Base-by-base conservation (phyloP, 2,113 vertebrate species). In the Axis porcinus region DNA sequence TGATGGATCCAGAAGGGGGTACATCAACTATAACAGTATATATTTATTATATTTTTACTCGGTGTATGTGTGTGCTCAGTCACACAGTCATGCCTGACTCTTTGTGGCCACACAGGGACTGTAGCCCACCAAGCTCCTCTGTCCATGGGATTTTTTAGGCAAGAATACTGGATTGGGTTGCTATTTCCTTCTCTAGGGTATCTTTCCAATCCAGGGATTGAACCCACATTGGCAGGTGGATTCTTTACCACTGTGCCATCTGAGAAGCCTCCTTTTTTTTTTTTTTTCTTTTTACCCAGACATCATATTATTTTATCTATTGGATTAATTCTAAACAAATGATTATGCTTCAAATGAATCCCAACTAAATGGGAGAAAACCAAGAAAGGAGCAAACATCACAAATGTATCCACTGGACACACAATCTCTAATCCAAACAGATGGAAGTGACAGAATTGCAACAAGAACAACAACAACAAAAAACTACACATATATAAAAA, bases 31-130 rank as follows among this genome's bases (percentile, higher is more conserved):
- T 50, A 2, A 57, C 14, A 16, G 27, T 43, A 45, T 16, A 58
- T 45, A 50, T 81, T 91, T 97, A 79, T 85, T 64, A 81, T 62
- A 91, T 33, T 54, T 91, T 89, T 33, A 82, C 25, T 95, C 2
- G 0, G 12, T 27, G 23, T 25, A 43, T 43, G 40, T 43, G 6
- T 43, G 40, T 14, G 36, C 11, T 76, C 70, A 76, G 70, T 43
- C 36, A 76, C 36, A 43, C 6, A 76, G 12, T 43, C n/a, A 40
- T 27, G 6, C 27, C 23, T 25, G 36, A 57, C 55, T 57, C 55
- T 25, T 25, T 57, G 55, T 25, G 21, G 52, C 16, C 52, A 54
- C 52, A 54, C 52, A 54, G 10, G 40, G 23, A 43, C 70, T 76
- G 1, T 27, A 27, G 67, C 70, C 70, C 70, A 43, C 3, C 40